phyloP scores from a whole-genome alignment of 2,113 vertebrate genomes.

The Nannobrachium achirus region DNA sequence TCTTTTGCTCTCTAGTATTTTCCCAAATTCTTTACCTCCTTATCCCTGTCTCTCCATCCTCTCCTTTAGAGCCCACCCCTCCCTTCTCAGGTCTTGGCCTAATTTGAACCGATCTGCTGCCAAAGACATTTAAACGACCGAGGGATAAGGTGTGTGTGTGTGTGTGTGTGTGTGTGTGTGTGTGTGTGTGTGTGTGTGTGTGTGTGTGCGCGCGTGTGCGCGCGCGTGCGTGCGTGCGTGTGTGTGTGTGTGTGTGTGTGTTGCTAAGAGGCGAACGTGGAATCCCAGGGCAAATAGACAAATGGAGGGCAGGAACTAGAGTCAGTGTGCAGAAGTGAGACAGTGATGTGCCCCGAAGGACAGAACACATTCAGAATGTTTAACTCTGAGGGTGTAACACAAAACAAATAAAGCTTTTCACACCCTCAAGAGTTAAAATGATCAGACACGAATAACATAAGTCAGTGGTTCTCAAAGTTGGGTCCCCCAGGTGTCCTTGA shows the following conservation, averaged over 20 bases:
- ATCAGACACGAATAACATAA: background rate
- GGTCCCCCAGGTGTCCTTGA: too few relatives aligned
- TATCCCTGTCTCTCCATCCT: background rate
- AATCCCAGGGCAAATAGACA: constrained; percentile 50
- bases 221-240: background rate
- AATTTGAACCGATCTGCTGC: constrained; percentile 2
- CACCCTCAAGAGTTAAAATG: too few relatives aligned
- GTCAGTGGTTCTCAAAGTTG: too few relatives aligned
- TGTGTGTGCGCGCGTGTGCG: constrained; percentile 6
- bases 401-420: too few relatives aligned
- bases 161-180: constrained; percentile 7
- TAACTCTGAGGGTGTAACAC: too few relatives aligned
- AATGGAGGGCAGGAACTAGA: background rate
- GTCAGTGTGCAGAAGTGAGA: too few relatives aligned
- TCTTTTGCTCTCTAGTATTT: background rate
- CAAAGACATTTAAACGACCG: constrained; percentile 2
- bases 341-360: background rate
- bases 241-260: constrained; percentile 11
- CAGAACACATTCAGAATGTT: background rate
- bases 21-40: background rate
- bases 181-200: constrained; percentile 1
- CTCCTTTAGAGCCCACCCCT: background rate
- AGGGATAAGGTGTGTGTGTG: background rate
- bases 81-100: constrained; percentile 20
- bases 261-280: constrained; percentile 55